Evolutionary conservation across 2,797 vertebrate genomes (phyloP).

Genomic region (Lerista edwardsae): DNA sequence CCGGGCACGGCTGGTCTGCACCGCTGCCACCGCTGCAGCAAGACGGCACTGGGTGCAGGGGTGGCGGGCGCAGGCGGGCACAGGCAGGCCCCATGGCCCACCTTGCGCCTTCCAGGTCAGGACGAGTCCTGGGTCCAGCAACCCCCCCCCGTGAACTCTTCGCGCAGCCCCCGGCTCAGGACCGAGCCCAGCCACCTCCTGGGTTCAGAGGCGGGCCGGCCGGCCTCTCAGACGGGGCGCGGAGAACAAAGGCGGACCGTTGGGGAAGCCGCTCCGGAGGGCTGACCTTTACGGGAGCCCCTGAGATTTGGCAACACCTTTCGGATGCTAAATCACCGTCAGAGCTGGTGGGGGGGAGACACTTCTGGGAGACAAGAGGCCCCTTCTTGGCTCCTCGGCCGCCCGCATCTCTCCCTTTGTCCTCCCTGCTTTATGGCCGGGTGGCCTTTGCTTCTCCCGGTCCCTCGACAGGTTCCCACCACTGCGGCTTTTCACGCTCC

Average conservation of each 20-base stretch:
- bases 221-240: neutral
- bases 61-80: too few species aligned
- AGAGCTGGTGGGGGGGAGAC: neutral
- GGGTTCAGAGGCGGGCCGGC: too few species aligned
- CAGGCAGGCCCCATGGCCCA: too few species aligned
- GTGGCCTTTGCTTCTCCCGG: slow-evolving; percentile 19
- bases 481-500: slow-evolving; percentile 2
- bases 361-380: neutral
- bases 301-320: slow-evolving; percentile 31
- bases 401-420: slow-evolving; percentile 26
- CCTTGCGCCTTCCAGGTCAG: neutral
- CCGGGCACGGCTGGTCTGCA: too few species aligned
- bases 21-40: too few species aligned
- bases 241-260: neutral
- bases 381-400: neutral
- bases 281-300: slow-evolving; percentile 14
- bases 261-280: neutral
- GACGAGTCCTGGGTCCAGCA: too few species aligned
- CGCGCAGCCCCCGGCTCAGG: neutral
- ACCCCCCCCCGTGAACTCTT: neutral
- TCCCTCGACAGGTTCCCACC: slow-evolving; percentile 31
- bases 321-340: slow-evolving; percentile 28
- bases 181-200: neutral
- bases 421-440: slow-evolving; percentile 28
- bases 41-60: too few species aligned